These are phyloP conservation scores for Agrenia bidenticulata DNA, from an alignment of 2,888 invertebrate species.

Conservation along the genomic window DNA sequence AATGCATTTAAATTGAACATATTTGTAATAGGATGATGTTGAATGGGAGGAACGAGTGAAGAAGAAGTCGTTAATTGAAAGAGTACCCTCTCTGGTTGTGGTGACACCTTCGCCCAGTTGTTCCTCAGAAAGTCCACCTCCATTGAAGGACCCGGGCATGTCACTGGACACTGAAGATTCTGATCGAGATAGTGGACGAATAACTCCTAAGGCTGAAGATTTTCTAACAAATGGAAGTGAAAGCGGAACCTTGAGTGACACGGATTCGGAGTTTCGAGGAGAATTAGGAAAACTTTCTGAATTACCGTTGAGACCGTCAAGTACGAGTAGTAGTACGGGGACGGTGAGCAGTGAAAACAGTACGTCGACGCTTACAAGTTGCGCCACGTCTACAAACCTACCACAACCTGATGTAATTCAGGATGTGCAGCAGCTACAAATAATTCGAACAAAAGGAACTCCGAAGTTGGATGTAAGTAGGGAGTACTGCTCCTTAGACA, in stretches of 20 bases:
- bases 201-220: conserved; percentile 43
- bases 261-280: conserved; percentile 45
- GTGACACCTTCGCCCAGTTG: conserved; percentile 52
- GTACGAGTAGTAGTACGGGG: conserved; percentile 39
- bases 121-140: conserved; percentile 46
- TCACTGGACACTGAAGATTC: conserved; percentile 24
- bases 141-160: conserved; percentile 39
- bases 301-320: conserved; percentile 37
- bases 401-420: conserved; percentile 53
- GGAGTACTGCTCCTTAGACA: conserved; percentile 52
- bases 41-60: conserved; percentile 51
- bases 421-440: conserved; percentile 47
- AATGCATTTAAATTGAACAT: background rate
- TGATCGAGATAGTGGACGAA: conserved; percentile 42
- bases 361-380: conserved; percentile 45
- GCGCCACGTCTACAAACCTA: conserved; percentile 16
- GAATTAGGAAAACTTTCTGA: conserved; percentile 32
- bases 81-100: conserved; percentile 51
- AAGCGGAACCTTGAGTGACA: conserved; percentile 48
- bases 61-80: conserved; percentile 50
- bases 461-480: conserved; percentile 46
- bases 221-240: conserved; percentile 40
- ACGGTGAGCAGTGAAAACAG: conserved; percentile 40
- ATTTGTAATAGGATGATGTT: conserved; percentile 44
- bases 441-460: conserved; percentile 44